phyloP scores from a whole-genome alignment of 2,113 vertebrate species.

The Lamprologus sp. region DNA sequence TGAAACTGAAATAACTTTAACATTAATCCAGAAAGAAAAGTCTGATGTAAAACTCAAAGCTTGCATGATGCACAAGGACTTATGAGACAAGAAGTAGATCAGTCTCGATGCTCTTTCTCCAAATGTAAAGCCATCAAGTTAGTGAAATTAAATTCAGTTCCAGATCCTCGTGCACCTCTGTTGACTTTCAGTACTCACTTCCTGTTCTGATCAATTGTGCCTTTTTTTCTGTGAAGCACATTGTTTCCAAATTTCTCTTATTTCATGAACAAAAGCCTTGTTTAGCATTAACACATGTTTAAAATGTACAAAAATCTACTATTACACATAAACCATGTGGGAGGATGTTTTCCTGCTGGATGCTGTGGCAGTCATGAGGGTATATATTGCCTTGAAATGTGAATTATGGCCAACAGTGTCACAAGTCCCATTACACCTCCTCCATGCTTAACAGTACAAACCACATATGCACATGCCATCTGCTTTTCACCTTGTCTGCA shows the following conservation, averaged over 20 bases:
- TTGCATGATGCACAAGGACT: background rate
- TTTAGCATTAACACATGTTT: background rate
- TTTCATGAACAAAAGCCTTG: background rate
- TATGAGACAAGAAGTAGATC: background rate
- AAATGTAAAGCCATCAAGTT: background rate
- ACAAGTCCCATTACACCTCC: background rate
- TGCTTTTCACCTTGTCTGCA: background rate
- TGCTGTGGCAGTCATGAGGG: background rate
- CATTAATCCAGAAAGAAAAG: constrained; percentile 10
- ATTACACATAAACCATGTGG: background rate
- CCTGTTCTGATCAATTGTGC: background rate
- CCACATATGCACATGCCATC: background rate
- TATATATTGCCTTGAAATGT: background rate
- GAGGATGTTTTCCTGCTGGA: background rate
- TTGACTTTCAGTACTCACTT: background rate
- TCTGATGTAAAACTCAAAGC: background rate
- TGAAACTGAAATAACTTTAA: background rate
- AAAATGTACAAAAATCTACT: background rate
- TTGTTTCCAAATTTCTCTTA: background rate
- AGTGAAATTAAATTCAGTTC: background rate
- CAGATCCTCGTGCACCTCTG: background rate
- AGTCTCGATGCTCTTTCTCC: background rate
- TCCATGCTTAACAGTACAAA: background rate
- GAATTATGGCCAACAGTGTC: background rate
- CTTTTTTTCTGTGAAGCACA: background rate